Conservation (phyloP, 2,113 vertebrate genomes). For the Vulpes vulpes region DNA sequence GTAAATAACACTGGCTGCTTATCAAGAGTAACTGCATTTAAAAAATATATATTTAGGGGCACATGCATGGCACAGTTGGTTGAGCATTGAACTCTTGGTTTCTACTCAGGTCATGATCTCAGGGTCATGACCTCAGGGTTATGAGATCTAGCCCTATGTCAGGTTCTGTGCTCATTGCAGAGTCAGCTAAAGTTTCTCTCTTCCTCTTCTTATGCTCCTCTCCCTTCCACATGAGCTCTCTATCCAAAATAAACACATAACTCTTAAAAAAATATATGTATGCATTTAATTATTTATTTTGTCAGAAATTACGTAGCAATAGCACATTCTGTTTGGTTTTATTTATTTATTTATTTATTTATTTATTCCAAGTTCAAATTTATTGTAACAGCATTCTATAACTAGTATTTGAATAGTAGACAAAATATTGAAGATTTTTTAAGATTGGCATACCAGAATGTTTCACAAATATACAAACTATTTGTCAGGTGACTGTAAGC, state of each 20-base stretch:
- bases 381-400: background rate
- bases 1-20: background rate
- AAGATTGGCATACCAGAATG: background rate
- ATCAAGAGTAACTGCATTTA: background rate
- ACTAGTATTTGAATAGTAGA: constrained; percentile 12
- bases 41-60: background rate
- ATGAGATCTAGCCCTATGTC: too few species aligned
- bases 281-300: constrained; percentile 47
- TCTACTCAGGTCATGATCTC: too few species aligned
- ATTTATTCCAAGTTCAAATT: background rate
- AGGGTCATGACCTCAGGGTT: too few species aligned
- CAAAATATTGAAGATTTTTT: constrained; percentile 27
- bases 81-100: too few species aligned
- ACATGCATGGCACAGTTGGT: too few species aligned
- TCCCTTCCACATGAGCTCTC: too few species aligned
- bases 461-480: background rate
- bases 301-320: background rate
- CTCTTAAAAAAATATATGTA: background rate
- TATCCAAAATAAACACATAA: too few species aligned
- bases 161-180: too few species aligned
- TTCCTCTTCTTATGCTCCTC: too few species aligned
- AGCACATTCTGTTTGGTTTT: background rate
- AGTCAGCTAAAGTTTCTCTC: too few species aligned
- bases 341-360: background rate
- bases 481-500: background rate